Base-by-base conservation (phyloP, 2,797 vertebrate species). In the Acanthurus leucopareius region DNA sequence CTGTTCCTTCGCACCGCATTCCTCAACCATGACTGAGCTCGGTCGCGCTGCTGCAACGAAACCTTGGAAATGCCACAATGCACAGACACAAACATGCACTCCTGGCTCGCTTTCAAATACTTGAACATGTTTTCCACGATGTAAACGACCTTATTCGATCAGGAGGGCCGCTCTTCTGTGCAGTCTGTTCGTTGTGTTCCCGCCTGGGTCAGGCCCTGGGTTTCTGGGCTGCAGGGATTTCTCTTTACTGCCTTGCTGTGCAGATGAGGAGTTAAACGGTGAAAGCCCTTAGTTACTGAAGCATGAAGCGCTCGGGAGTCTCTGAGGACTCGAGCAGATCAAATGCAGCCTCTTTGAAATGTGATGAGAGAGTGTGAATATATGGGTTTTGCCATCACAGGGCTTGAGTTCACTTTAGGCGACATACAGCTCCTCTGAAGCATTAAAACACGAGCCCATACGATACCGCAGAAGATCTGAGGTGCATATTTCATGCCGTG, bases 1-100 rank as follows among this genome's bases (percentile, higher is more conserved):
- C 88, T 86, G 35, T 68, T 86, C 66, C 79, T 71, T 57, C 14
- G 17, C 65, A 74, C 75, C 65, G 63, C 94, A 95, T 96, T 95
- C 94, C 92, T 91, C 69, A 84, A 51, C 77, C 58, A 25, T 94
- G 90, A 92, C 85, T 87, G 63, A 47, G 77, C 69, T 85, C 79
- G 35, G 80, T 84, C 57, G 44, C 71, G 54, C 65, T 56, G 78
- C 84, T 82, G 77, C 78, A 86, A 79, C 77, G 75, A 65, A 90
- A 28, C 28, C 84, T 77, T 52, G 44, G 53, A 83, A 84, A 86
- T 79, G 74, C 74, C 77, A 73, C 75, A 74, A 14, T 2, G 19
- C 32, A 15, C 66, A 53, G 65, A 45, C 45, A 48, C 48, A 19
- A 44, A 52, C 54, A 19, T 9, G 40, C 57, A 70, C 86, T 82